These are phyloP conservation scores for Himalopsyche japonica DNA, from an alignment of 2,888 invertebrate genomes.

Conservation along the genomic window DNA sequence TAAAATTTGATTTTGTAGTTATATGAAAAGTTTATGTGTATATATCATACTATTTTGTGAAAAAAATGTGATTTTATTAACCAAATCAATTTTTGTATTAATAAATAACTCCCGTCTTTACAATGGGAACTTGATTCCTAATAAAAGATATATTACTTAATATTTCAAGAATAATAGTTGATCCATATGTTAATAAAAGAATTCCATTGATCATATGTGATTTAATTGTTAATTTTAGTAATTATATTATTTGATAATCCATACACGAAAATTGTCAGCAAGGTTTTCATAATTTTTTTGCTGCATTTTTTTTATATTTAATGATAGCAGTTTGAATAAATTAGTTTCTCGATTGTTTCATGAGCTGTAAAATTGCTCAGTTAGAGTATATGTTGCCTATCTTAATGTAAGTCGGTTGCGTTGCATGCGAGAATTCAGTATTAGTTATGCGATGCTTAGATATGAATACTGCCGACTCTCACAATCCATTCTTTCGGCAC, in stretches of 20 bases:
- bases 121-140: not conserved
- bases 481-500: no score
- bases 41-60: not conserved
- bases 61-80: not conserved
- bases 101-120: not conserved
- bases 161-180: not conserved
- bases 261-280: not conserved
- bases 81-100: not conserved
- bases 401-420: not conserved
- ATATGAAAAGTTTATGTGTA: no score
- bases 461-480: no score
- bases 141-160: not conserved
- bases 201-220: not conserved
- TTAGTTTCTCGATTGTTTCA: constrained; percentile 38
- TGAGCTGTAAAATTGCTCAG: not conserved
- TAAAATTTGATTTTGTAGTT: no score
- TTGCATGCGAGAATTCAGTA: no score
- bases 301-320: no score
- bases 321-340: constrained; percentile 21
- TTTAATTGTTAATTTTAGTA: not conserved
- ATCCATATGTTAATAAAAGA: not conserved
- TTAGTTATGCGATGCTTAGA: no score
- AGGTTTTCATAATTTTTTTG: no score
- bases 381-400: not conserved
- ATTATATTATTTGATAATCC: not conserved